phyloP scores from a whole-genome alignment of 2,797 vertebrate genomes.

The Acomys russatus region DNA sequence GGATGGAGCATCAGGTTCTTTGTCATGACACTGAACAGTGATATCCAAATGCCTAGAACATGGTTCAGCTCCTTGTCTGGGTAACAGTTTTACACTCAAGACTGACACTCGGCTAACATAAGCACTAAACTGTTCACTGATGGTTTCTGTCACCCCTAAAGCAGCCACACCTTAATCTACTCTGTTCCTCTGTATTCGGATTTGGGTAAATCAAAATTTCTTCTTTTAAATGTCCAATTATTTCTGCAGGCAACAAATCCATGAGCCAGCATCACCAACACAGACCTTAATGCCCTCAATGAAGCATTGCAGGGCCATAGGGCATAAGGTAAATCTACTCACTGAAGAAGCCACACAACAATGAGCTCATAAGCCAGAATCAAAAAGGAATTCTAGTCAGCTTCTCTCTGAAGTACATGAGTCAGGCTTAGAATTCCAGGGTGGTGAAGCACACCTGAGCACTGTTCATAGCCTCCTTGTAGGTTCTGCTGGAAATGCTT shows the following conservation, averaged over 20 bases:
- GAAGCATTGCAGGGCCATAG: background rate
- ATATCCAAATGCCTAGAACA: background rate
- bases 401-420: background rate
- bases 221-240: background rate
- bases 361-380: background rate
- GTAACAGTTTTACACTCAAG: constrained; percentile 41
- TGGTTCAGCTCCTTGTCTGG: background rate
- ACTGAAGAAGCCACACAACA: background rate
- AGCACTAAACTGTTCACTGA: background rate
- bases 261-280: background rate
- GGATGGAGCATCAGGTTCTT: background rate
- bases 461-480: too few relatives aligned
- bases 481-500: background rate
- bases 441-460: background rate
- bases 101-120: background rate
- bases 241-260: background rate
- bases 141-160: constrained; percentile 2
- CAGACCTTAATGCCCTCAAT: background rate
- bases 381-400: background rate
- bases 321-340: background rate
- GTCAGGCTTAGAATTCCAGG: background rate
- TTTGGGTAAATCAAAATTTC: background rate
- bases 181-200: background rate
- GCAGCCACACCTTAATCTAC: background rate
- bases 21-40: background rate